Base-by-base conservation (phyloP, 2,888 invertebrate genomes). In the Polydrusus cervinus region DNA sequence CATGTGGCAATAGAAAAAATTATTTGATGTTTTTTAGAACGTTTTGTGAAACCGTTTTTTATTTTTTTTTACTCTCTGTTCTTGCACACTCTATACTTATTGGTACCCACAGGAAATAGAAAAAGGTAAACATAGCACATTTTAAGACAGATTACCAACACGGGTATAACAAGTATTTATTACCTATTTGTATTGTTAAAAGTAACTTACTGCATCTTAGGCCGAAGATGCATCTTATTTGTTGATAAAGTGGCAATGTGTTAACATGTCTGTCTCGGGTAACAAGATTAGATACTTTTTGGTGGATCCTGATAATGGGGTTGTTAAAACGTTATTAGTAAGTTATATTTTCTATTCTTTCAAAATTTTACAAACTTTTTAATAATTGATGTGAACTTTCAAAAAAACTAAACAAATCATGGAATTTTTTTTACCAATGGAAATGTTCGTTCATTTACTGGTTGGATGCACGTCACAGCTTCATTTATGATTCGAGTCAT, bases 151-250 rank as follows among this genome's bases (percentile, higher is more conserved):
- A 72, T 72, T 72, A 66, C 51, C 51, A 40, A 47, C 47, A 49
- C 18, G 30, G 66, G 61, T 61, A 60, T 65, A 72, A 65, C 55
- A 34, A 64, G 68, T 69, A 74, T 74, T 74, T 74, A 74, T 74
- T 74, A 57, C 74, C 16, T 73, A 73, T 68, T 68, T 73, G 64
- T 74, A 69, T 74, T 74, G 69, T 74, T 74, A 69, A 74, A 74
- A 74, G 74, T 43, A 53, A 53, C 67, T 34, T 60, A 30, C 0
- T 66, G 53, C 51, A 30, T 38, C 49, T 30, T 20, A 40, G 16
- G 66, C 38, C 34, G 40, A 67, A 73, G 72, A 67, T 72, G 72
- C 72, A 66, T 61, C 16, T 47, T 64, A 73, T 73, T 73, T 73
- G 72, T 73, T 66, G 61, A 73, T 73, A 57, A 66, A 73, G 67